phyloP scores from a whole-genome alignment of 2,797 vertebrate genomes.

The Tolypeutes matacus region DNA sequence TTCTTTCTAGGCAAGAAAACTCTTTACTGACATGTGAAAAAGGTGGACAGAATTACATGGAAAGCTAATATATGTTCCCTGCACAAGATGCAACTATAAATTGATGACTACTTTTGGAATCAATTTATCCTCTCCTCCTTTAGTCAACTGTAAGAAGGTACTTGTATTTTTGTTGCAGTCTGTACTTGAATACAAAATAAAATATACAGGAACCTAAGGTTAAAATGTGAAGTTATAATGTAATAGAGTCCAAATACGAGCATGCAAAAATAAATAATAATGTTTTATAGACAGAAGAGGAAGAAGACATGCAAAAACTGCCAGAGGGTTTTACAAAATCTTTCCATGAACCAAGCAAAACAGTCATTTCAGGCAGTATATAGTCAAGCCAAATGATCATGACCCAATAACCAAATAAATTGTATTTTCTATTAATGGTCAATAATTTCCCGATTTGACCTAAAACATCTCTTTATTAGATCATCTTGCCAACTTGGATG shows the following conservation, averaged over 20 bases:
- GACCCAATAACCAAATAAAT: slow-evolving; percentile 37
- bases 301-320: not conserved
- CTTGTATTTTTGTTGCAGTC: not conserved
- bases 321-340: slow-evolving; percentile 26
- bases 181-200: not conserved
- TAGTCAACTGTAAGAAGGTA: not conserved
- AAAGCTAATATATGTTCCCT: not conserved
- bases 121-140: not conserved
- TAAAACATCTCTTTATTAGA: not conserved
- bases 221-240: slow-evolving; percentile 14
- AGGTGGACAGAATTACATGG: slow-evolving; percentile 5
- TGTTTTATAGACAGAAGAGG: not conserved
- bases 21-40: slow-evolving; percentile 1
- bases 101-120: not conserved
- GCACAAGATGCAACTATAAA: not conserved
- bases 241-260: not conserved
- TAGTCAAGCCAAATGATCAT: slow-evolving; percentile 21
- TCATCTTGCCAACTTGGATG: slow-evolving; percentile 11
- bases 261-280: not conserved
- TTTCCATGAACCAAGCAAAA: slow-evolving; percentile 23
- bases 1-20: slow-evolving; percentile 11
- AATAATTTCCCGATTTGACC: not conserved
- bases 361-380: not conserved
- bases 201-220: slow-evolving; percentile 2
- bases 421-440: not conserved